Percentiles rank a stretch among this genome's conserved stretches.
Evolutionary conservation across 2,888 invertebrate species (phyloP).

Genomic region (Rhamnusium bicolor): DNA sequence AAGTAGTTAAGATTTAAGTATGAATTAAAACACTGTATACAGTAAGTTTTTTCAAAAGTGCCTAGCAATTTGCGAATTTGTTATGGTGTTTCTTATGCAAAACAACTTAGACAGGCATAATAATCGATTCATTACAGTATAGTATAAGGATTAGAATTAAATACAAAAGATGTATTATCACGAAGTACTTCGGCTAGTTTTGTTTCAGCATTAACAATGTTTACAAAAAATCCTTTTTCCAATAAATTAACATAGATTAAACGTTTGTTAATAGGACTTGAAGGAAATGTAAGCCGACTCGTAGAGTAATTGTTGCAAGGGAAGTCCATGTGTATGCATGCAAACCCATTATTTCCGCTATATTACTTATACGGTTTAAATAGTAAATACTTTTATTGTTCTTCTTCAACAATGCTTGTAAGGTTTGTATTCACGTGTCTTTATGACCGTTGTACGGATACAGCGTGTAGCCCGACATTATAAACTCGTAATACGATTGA

Average conservation of each 20-base stretch:
- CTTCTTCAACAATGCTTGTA: constrained; percentile 33
- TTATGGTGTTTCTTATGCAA: constrained; percentile 11
- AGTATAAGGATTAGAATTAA: background rate
- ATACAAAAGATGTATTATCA: background rate
- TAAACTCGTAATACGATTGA: constrained; percentile 22
- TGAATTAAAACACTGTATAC: background rate
- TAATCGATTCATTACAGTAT: background rate
- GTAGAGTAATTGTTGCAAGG: constrained; percentile 27
- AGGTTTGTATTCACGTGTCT: constrained; percentile 18
- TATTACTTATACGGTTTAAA: constrained; percentile 36
- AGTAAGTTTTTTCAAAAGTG: background rate
- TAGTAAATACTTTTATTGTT: constrained; percentile 34
- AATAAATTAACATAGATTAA: constrained; percentile 21
- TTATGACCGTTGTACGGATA: constrained; percentile 21
- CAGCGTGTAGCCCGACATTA: constrained; percentile 8
- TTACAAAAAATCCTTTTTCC: constrained; percentile 5
- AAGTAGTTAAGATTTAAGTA: too few species aligned
- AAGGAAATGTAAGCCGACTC: constrained; percentile 18
- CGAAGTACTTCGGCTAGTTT: constrained; percentile 1
- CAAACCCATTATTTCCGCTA: constrained; percentile 41
- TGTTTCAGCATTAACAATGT: background rate
- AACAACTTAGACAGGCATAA: constrained; percentile 1
- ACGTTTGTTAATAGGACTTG: background rate
- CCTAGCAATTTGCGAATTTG: constrained; percentile 9
- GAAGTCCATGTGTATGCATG: constrained; percentile 37